Percentiles rank a stretch among this genome's conserved stretches.
Conservation (phyloP, 2,797 vertebrate species). For the Myotis planiceps region DNA sequence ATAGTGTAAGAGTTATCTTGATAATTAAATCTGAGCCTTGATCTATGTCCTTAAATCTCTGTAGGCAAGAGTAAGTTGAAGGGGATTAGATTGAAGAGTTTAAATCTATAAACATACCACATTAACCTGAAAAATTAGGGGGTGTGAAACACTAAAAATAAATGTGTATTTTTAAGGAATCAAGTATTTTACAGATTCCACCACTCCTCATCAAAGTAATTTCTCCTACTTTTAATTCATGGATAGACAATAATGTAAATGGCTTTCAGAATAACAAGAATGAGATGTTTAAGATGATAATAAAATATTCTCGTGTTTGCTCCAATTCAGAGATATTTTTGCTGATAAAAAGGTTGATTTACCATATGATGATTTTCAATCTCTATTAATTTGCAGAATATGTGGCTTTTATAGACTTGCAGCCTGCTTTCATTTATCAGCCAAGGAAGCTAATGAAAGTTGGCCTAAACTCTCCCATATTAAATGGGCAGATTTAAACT, state of each 20-base stretch:
- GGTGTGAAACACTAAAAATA: slow-evolving; percentile 40
- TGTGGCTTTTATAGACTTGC: slow-evolving; percentile 70
- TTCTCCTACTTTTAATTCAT: slow-evolving; percentile 22
- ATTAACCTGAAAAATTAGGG: slow-evolving; percentile 17
- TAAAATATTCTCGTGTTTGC: slow-evolving; percentile 50
- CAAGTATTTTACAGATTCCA: slow-evolving; percentile 24
- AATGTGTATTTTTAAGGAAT: not conserved
- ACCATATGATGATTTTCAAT: slow-evolving; percentile 68
- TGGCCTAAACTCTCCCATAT: slow-evolving; percentile 69
- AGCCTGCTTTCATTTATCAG: slow-evolving; percentile 78
- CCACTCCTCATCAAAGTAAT: slow-evolving; percentile 40
- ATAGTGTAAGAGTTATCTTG: not conserved
- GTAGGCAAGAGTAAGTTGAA: not conserved
- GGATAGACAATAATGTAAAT: slow-evolving; percentile 8
- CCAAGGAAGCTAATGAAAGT: slow-evolving; percentile 75
- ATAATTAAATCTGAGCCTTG: slow-evolving; percentile 39
- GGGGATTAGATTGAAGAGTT: slow-evolving; percentile 32
- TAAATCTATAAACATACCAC: slow-evolving; percentile 40
- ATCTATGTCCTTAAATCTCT: slow-evolving; percentile 35
- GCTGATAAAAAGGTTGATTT: slow-evolving; percentile 55
- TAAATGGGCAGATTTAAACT: slow-evolving; percentile 80
- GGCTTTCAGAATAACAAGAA: slow-evolving; percentile 21
- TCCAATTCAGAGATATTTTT: slow-evolving; percentile 59
- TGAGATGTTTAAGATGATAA: slow-evolving; percentile 55
- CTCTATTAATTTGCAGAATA: slow-evolving; percentile 80